Evolutionary conservation across 2,888 invertebrate genomes (phyloP), one percentile per base, ranked within the genome.

Genomic region (Amiota mariae): DNA sequence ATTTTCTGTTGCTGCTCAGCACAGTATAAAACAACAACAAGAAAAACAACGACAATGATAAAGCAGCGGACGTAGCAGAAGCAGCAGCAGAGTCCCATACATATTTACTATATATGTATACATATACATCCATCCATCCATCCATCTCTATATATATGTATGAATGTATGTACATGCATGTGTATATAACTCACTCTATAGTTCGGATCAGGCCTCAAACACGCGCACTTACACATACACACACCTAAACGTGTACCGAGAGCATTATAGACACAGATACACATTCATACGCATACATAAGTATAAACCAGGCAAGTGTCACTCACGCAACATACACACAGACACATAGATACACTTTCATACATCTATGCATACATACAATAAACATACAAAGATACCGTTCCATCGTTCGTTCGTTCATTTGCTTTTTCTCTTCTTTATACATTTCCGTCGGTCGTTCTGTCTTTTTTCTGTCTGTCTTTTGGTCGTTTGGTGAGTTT

Each of bases 361-460:
- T 20, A 70, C 66, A 49, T n/a, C n/a, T n/a, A n/a, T n/a, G n/a
- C 77, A 70, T 76, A 18, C 71, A 20, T 20, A 70, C 66, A 49
- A 61, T 51, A 61, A 47, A 24, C 64, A 47, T 64, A 64, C 64
- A 47, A 51, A 49, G 20, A 81, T 63, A 63, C 63, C 66, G 49
- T 77, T 73, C 77, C 75, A 71, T 68, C 66, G 66, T 57, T 67
- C 73, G 77, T 72, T 79, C 71, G 73, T 63, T 77, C 76, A 77
- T 68, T 75, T 73, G 76, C 74, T 71, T 49, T 47, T 56, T 70
- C 48, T 24, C 59, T 71, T 66, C 48, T n/a, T 66, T 66, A 48
- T 15, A n/a, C n/a, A 36, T 36, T 36, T 36, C 36, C 36, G 36
- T 36, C 36, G 2, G 36, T 36, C 36, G 36, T 36, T 36, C 36